These are phyloP conservation scores for Zelostemma sp. DNA, from an alignment of 1,140 invertebrate genomes.

Conservation along the genomic window DNA sequence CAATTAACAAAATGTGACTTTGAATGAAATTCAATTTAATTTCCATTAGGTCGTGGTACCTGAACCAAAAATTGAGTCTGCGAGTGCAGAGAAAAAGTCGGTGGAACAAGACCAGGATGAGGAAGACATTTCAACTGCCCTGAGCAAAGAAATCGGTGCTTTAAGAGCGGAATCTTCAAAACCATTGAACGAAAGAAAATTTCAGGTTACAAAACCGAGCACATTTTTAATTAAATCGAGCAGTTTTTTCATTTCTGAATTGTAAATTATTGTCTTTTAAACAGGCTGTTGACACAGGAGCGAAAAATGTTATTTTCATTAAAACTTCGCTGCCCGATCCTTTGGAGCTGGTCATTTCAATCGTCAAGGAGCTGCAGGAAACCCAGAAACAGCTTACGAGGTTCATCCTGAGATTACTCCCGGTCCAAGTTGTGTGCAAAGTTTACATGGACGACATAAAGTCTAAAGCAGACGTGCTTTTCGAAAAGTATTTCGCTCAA, in stretches of 20 bases:
- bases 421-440: conserved; percentile 85
- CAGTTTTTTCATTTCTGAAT: too few relatives aligned
- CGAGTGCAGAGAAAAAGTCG: not conserved
- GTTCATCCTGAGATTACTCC: conserved; percentile 83
- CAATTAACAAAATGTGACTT: too few relatives aligned
- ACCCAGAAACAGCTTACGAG: conserved; percentile 79
- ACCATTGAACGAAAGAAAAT: conserved; percentile 50
- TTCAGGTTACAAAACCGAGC: too few relatives aligned
- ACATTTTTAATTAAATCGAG: too few relatives aligned
- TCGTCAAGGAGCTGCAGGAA: conserved; percentile 79
- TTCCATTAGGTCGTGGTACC: too few relatives aligned
- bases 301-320: conserved; percentile 88
- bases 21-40: too few relatives aligned
- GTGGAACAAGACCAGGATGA: conserved; percentile 69
- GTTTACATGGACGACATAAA: conserved; percentile 82
- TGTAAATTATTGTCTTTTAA: too few relatives aligned
- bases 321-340: conserved; percentile 81
- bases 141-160: conserved; percentile 76
- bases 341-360: conserved; percentile 76
- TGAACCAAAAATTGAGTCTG: too few relatives aligned
- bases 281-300: conserved; percentile 80
- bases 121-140: conserved; percentile 75
- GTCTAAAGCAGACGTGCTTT: conserved; percentile 74
- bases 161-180: conserved; percentile 72
- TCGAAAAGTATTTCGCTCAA: conserved; percentile 81